phyloP scores from a whole-genome alignment of 2,888 invertebrate species.

The Lepidonotus clava region DNA sequence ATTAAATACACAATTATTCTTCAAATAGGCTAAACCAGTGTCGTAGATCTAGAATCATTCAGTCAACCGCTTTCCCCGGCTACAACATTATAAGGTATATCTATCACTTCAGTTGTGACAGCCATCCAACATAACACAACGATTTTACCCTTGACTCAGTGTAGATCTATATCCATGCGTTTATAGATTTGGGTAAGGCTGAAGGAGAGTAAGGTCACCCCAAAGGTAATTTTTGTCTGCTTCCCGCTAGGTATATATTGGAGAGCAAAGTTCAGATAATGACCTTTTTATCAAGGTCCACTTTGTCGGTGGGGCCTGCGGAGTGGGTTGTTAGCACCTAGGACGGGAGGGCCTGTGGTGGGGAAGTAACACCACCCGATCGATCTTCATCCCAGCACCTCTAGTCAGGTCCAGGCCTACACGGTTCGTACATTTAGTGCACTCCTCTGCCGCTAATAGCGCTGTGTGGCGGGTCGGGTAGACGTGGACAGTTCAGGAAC shows the following conservation, averaged over 20 bases:
- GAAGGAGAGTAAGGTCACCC: too few relatives aligned
- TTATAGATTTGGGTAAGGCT: too few relatives aligned
- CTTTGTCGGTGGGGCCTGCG: background rate
- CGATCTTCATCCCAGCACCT: conserved; percentile 25
- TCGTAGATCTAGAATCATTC: too few relatives aligned
- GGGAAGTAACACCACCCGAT: conserved; percentile 26
- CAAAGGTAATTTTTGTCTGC: background rate
- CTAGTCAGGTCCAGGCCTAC: background rate
- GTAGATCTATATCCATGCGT: too few relatives aligned
- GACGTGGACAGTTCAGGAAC: background rate
- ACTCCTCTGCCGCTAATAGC: background rate
- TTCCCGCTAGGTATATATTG: background rate
- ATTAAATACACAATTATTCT: too few relatives aligned
- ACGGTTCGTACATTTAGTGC: conserved; percentile 34
- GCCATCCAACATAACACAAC: too few relatives aligned
- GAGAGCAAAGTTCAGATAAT: background rate
- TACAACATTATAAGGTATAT: too few relatives aligned
- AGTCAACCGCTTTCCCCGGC: too few relatives aligned
- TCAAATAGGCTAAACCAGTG: too few relatives aligned
- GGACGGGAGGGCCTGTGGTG: background rate
- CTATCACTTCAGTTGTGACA: too few relatives aligned
- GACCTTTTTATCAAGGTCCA: background rate
- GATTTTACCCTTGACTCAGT: too few relatives aligned
- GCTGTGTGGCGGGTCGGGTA: background rate
- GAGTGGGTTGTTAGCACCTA: background rate